Evolutionary conservation across 2,797 vertebrate genomes (phyloP).

Genomic region (Microhierax caerulescens): DNA sequence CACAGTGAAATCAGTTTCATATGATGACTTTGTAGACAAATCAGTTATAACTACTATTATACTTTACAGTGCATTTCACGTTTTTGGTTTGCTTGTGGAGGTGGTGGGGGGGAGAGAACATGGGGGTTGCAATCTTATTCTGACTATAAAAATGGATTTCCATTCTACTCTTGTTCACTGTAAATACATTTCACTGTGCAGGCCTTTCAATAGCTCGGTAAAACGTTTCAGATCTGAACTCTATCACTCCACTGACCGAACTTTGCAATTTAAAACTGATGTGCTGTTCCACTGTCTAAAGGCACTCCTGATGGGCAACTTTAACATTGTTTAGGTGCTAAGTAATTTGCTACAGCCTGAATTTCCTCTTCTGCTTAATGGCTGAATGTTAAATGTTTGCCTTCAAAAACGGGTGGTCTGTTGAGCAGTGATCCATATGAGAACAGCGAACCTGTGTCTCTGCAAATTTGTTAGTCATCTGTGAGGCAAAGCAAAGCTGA

Average conservation of each 20-base stretch:
- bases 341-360: conserved; percentile 65
- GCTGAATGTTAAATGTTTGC: conserved; percentile 71
- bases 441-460: conserved; percentile 72
- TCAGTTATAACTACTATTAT: neutral
- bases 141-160: neutral
- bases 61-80: neutral
- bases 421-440: conserved; percentile 71
- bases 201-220: neutral
- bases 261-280: conserved; percentile 44
- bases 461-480: conserved; percentile 76
- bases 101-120: neutral
- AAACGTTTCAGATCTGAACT: neutral
- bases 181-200: neutral
- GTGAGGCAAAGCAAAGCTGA: conserved; percentile 70
- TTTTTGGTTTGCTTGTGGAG: neutral
- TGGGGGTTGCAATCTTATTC: neutral
- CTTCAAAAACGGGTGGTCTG: conserved; percentile 60
- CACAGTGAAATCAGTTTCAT: neutral
- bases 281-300: neutral
- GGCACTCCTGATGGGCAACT: conserved; percentile 25
- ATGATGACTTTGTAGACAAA: neutral
- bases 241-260: conserved; percentile 17
- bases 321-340: conserved; percentile 52
- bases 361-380: conserved; percentile 66
- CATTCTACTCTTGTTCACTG: neutral